Evolutionary conservation across 2,113 vertebrate genomes (phyloP).

Genomic region (Brevimyrus niger): DNA sequence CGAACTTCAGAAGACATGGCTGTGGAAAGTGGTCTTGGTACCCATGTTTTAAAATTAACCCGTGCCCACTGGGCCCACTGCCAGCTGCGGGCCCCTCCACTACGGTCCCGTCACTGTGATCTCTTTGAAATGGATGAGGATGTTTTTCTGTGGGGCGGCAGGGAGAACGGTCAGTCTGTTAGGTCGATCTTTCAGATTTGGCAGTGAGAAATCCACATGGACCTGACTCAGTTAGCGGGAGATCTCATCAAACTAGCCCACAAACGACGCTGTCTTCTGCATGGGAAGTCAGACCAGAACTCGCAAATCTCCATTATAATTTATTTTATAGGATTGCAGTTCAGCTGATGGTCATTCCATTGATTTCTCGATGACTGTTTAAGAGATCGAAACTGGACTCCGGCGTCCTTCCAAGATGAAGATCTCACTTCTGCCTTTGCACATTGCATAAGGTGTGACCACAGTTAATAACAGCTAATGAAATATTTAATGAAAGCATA

Average conservation of each 20-base stretch:
- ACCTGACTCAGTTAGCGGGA: background rate
- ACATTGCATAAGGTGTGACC: background rate
- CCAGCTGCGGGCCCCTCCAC: background rate
- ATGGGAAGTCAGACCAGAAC: background rate
- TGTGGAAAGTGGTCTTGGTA: background rate
- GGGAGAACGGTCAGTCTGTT: background rate
- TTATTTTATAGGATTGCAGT: background rate
- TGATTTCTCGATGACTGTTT: background rate
- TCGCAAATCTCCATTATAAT: background rate
- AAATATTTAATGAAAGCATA: background rate
- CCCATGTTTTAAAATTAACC: constrained; percentile 3
- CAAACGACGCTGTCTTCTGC: background rate
- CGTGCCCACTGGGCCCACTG: background rate
- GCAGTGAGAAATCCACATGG: background rate
- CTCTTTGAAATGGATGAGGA: background rate
- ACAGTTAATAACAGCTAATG: background rate
- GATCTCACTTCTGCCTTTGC: background rate
- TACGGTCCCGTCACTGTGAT: background rate
- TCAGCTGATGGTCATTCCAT: background rate
- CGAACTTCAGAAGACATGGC: background rate
- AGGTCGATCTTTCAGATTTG: background rate
- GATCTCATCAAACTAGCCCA: background rate
- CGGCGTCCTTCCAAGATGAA: background rate
- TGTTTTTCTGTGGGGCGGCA: background rate
- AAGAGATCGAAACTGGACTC: background rate